Conservation (phyloP, 2,888 invertebrate species). For the Neoascia interrupta region DNA sequence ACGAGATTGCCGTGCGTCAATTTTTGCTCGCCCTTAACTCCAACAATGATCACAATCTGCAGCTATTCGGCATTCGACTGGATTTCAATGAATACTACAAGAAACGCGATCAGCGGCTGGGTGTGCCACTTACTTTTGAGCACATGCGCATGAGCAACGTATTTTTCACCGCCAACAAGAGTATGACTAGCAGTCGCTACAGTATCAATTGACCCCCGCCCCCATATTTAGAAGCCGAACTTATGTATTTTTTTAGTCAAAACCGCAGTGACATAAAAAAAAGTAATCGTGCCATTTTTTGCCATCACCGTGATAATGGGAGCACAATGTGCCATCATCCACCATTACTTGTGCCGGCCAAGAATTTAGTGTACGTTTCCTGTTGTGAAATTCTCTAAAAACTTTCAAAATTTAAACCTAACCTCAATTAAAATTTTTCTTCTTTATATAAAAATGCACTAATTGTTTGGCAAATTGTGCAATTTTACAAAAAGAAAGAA, state of each 20-base stretch:
- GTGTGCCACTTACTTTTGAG: slow-evolving; percentile 84
- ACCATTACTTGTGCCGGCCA: slow-evolving; percentile 70
- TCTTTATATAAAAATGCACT: slow-evolving; percentile 49
- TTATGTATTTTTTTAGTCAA: slow-evolving; percentile 42
- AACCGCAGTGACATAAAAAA: slow-evolving; percentile 52
- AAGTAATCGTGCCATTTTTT: slow-evolving; percentile 57
- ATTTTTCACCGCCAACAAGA: slow-evolving; percentile 72
- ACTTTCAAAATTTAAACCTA: slow-evolving; percentile 21
- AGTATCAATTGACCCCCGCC: slow-evolving; percentile 71
- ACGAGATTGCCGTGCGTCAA: slow-evolving; percentile 90
- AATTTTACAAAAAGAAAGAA: neutral
- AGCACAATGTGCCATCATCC: slow-evolving; percentile 56
- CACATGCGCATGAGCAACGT: slow-evolving; percentile 84
- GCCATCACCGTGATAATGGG: slow-evolving; percentile 48
- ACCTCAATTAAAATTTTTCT: slow-evolving; percentile 5
- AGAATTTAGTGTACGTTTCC: slow-evolving; percentile 70
- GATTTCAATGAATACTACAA: slow-evolving; percentile 98
- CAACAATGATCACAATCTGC: slow-evolving; percentile 91
- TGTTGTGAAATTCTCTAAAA: slow-evolving; percentile 73
- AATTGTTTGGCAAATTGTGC: slow-evolving; percentile 19
- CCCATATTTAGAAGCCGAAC: slow-evolving; percentile 10
- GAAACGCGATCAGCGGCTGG: slow-evolving; percentile 87
- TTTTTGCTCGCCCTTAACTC: slow-evolving; percentile 91
- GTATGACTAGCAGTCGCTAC: slow-evolving; percentile 70
- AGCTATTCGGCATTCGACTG: slow-evolving; percentile 93